Evolutionary conservation across 2,113 vertebrate genomes (phyloP).

Genomic region (Fregetta grallaria): DNA sequence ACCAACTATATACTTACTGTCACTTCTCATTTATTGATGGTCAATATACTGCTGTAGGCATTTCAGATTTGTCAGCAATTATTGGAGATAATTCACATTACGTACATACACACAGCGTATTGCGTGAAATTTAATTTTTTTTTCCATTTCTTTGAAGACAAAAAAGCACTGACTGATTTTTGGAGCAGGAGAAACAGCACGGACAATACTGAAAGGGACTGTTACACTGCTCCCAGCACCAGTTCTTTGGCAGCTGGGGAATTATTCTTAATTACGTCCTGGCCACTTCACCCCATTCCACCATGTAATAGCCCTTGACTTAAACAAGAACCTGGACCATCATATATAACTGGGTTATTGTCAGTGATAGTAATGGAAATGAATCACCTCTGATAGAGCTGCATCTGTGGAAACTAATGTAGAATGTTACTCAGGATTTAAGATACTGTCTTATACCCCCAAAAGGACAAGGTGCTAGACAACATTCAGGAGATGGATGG

Average conservation of each 20-base stretch:
- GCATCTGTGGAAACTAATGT: neutral
- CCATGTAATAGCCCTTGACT: neutral
- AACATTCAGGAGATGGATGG: neutral
- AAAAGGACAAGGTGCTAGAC: neutral
- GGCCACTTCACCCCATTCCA: neutral
- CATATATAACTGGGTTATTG: neutral
- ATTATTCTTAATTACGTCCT: neutral
- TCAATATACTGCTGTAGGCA: neutral
- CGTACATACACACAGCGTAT: neutral
- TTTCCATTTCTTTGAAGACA: neutral
- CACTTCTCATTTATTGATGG: neutral
- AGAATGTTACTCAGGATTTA: neutral
- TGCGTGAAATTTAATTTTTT: neutral
- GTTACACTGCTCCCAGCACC: neutral
- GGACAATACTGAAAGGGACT: neutral
- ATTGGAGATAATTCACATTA: neutral
- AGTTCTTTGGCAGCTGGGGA: neutral
- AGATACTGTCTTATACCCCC: neutral
- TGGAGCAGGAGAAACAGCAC: neutral
- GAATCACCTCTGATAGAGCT: neutral
- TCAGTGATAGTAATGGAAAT: neutral
- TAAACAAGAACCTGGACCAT: neutral
- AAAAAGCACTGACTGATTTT: neutral
- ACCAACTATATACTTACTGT: neutral
- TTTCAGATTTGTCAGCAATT: neutral